These are phyloP conservation scores for Glaucopsyche alexis DNA, from an alignment of 2,888 invertebrate genomes.

Conservation along the genomic window DNA sequence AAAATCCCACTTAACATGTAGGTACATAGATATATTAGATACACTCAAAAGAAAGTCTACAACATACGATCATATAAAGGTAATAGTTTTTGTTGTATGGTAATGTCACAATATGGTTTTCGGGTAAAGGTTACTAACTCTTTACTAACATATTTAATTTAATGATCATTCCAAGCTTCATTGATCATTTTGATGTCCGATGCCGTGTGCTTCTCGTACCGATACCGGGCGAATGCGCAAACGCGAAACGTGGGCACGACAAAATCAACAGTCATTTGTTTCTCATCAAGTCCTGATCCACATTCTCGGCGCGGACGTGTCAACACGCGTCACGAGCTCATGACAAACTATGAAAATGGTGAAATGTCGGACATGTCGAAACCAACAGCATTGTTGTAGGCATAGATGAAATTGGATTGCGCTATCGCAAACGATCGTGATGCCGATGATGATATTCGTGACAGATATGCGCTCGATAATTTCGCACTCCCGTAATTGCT, in stretches of 20 bases:
- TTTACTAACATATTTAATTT: background rate
- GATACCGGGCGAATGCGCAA: background rate
- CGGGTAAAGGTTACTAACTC: too few relatives aligned
- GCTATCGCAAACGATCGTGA: constrained; percentile 62
- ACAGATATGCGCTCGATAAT: constrained; percentile 43
- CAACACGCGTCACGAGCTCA: constrained; percentile 16
- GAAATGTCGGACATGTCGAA: constrained; percentile 56
- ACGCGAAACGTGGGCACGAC: background rate
- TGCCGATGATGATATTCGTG: constrained; percentile 65
- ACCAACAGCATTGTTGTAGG: constrained; percentile 59
- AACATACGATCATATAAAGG: too few relatives aligned
- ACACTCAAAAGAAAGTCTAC: too few relatives aligned
- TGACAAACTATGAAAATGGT: constrained; percentile 25
- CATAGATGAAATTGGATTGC: constrained; percentile 69
- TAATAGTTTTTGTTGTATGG: too few relatives aligned
- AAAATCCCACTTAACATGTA: too few relatives aligned
- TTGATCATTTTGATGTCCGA: background rate
- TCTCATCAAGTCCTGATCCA: constrained; percentile 12
- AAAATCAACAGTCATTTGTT: constrained; percentile 12
- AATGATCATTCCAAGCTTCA: background rate
- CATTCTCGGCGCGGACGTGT: background rate
- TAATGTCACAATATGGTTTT: too few relatives aligned
- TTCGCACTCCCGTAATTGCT: constrained; percentile 16
- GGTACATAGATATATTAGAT: too few relatives aligned
- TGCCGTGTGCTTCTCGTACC: background rate